These are phyloP conservation scores for Podarcis muralis DNA, from an alignment of 2,113 vertebrate genomes.

Conservation along the genomic window DNA sequence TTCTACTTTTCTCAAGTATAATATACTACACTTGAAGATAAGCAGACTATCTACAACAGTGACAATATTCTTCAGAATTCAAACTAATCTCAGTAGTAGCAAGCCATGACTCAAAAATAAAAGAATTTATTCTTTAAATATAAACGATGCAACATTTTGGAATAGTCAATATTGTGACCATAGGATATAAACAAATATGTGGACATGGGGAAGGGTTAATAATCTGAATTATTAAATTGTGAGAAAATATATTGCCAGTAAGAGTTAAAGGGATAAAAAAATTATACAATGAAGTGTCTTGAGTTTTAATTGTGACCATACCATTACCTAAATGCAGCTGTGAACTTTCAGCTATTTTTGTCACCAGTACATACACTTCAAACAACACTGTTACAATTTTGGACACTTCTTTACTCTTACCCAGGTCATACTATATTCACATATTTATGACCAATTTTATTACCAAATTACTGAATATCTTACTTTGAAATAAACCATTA, in stretches of 20 bases:
- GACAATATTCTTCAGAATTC: conserved; percentile 17
- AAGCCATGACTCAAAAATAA: conserved; percentile 3
- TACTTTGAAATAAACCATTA: conserved; percentile 64
- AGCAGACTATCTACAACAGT: conserved; percentile 6
- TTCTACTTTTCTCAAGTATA: conserved; percentile 33
- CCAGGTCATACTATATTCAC: conserved; percentile 37
- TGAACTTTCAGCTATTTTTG: conserved; percentile 16
- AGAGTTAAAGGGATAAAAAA: conserved; percentile 22
- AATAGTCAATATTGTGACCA: conserved; percentile 25
- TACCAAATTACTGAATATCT: conserved; percentile 67
- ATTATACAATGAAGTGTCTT: conserved; percentile 25
- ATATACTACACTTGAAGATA: conserved; percentile 19
- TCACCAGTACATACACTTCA: conserved; percentile 50
- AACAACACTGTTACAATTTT: conserved; percentile 29
- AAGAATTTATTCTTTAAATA: conserved; percentile 30
- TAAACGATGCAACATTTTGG: conserved; percentile 6
- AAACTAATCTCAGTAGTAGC: conserved; percentile 12
- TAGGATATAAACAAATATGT: conserved; percentile 28
- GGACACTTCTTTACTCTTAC: conserved; percentile 20
- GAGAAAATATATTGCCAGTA: conserved; percentile 54
- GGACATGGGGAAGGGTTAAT: conserved; percentile 7
- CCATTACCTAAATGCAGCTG: conserved; percentile 4
- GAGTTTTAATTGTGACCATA: neutral
- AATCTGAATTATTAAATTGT: conserved; percentile 16
- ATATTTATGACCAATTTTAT: conserved; percentile 58